Conservation (phyloP, 2,797 vertebrate species). For the Psittacula echo region DNA sequence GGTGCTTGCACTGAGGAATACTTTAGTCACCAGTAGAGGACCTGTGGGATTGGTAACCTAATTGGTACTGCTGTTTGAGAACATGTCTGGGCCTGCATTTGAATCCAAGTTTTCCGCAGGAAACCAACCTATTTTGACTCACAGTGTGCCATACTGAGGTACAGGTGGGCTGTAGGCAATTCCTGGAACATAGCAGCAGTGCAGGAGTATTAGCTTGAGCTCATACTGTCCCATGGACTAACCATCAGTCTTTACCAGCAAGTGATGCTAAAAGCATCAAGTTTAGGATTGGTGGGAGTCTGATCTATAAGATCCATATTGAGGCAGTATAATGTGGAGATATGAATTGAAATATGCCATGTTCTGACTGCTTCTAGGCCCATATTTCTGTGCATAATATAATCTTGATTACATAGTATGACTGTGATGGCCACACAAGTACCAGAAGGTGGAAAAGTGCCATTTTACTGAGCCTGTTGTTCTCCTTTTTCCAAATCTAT, state of each 20-base stretch:
- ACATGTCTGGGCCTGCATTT: background rate
- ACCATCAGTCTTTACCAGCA: background rate
- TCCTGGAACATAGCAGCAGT: background rate
- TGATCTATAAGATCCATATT: accelerated
- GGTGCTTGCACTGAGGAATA: background rate
- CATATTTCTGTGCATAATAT: background rate
- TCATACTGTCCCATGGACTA: background rate
- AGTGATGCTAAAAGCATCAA: background rate
- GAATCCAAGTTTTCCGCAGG: background rate
- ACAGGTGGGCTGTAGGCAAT: background rate
- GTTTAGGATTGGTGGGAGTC: background rate
- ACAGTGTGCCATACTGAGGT: background rate
- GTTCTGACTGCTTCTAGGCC: background rate
- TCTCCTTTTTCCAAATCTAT: background rate
- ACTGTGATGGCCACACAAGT: background rate
- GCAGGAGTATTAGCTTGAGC: background rate
- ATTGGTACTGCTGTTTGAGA: background rate
- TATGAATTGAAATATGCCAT: background rate
- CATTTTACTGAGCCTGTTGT: background rate
- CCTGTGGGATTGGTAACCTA: background rate
- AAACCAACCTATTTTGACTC: background rate
- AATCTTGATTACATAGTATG: background rate
- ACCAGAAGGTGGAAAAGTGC: background rate
- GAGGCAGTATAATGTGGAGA: background rate
- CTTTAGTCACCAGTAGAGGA: background rate